phyloP scores from a whole-genome alignment of 2,797 vertebrate species.

The Syndactyla subalaris region DNA sequence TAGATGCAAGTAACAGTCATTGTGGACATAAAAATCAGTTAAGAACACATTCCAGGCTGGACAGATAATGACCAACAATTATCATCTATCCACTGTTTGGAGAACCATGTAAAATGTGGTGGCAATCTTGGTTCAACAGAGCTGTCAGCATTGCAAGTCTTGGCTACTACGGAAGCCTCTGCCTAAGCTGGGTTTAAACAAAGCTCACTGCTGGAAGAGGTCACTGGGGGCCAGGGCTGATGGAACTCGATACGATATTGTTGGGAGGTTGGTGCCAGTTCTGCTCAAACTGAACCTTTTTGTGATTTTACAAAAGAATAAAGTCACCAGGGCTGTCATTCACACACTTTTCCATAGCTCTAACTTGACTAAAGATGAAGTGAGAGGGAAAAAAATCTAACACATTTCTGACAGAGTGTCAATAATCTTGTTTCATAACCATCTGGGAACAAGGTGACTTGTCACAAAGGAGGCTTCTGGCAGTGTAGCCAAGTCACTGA shows the following conservation, averaged over 20 bases:
- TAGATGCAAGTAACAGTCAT: neutral
- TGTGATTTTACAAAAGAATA: neutral
- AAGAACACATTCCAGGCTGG: neutral
- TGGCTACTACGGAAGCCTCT: neutral
- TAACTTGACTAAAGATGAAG: neutral
- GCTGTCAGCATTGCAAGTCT: neutral
- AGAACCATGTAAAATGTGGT: neutral
- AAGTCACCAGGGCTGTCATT: neutral
- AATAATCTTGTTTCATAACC: slow-evolving; percentile 7
- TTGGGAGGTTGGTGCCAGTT: neutral
- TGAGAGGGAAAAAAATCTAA: neutral
- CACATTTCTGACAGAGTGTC: neutral
- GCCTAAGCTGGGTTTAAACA: neutral
- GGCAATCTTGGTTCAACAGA: neutral
- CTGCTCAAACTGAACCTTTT: neutral
- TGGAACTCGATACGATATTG: neutral
- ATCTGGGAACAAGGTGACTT: neutral
- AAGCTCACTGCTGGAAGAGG: neutral
- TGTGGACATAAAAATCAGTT: neutral
- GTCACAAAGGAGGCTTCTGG: neutral
- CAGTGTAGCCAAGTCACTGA: neutral
- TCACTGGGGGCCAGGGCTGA: neutral
- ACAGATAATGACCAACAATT: neutral
- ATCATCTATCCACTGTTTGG: neutral
- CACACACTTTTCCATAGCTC: neutral